Percentiles rank a stretch among this genome's conserved stretches.
These are phyloP conservation scores for Pteromalus puparum DNA, from an alignment of 1,140 invertebrate species.

Conservation along the genomic window DNA sequence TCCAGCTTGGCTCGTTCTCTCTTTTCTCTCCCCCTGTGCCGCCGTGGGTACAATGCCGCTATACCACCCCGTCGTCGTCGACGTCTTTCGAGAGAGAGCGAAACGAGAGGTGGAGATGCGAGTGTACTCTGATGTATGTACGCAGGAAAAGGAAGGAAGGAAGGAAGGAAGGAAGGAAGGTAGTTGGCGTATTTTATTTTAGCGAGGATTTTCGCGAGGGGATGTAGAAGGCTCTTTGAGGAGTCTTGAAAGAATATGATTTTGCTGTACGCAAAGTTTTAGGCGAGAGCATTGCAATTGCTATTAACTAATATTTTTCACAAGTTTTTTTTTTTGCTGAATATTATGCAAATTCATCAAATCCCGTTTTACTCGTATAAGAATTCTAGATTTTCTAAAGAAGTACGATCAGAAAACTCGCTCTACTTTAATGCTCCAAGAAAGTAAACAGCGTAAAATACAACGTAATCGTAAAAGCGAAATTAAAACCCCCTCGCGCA, in stretches of 20 bases:
- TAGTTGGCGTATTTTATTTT: slow-evolving; percentile 13
- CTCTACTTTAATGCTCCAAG: too few relatives aligned
- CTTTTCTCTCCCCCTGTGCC: not conserved
- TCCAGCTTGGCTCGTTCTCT: not conserved
- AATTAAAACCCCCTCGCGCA: too few relatives aligned
- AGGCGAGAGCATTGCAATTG: too few relatives aligned
- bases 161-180: not conserved
- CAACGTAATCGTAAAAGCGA: too few relatives aligned
- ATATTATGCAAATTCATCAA: too few relatives aligned
- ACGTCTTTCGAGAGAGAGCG: not conserved
- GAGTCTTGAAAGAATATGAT: not conserved
- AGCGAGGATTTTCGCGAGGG: slow-evolving; percentile 15
- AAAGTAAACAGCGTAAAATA: too few relatives aligned
- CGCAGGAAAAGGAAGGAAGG: not conserved
- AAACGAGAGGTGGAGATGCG: not conserved
- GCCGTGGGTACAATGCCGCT: not conserved
- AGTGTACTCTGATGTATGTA: not conserved
- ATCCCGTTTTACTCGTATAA: too few relatives aligned
- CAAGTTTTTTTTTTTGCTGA: too few relatives aligned
- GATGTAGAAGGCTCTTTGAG: not conserved
- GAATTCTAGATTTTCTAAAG: too few relatives aligned
- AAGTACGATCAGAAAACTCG: too few relatives aligned
- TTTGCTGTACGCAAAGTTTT: too few relatives aligned
- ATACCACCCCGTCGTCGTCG: slow-evolving; percentile 3
- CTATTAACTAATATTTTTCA: too few relatives aligned